These are phyloP conservation scores for Premnoplex brunnescens DNA, from an alignment of 2,797 vertebrate species.

Conservation along the genomic window DNA sequence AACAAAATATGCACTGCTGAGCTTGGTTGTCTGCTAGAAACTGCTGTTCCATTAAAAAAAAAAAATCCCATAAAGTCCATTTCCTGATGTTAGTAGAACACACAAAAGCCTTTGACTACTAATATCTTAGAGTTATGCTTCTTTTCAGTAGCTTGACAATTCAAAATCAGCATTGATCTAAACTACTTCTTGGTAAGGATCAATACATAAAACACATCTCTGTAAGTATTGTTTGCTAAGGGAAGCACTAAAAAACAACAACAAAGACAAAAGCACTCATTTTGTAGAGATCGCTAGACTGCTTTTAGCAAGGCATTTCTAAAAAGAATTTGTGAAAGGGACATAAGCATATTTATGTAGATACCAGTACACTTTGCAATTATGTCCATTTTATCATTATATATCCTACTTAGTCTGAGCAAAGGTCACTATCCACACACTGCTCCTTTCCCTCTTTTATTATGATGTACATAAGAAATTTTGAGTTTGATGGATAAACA, in stretches of 20 bases:
- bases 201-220: background rate
- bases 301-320: background rate
- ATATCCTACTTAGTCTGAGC: background rate
- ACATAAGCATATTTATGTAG: background rate
- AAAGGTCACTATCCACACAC: background rate
- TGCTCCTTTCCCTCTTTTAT: background rate
- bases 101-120: background rate
- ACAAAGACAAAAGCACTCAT: background rate
- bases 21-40: background rate
- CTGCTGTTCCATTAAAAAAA: background rate
- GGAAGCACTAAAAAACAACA: background rate
- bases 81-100: background rate
- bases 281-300: background rate
- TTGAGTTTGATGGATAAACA: background rate
- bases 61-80: background rate
- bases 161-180: slow-evolving; percentile 8
- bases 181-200: background rate
- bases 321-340: background rate
- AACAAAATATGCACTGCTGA: background rate
- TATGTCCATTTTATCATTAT: background rate
- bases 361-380: background rate
- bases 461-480: background rate
- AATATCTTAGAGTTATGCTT: background rate
- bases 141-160: background rate
- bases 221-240: background rate